Evolutionary conservation across 2,888 invertebrate species (phyloP).

Genomic region (Teleogryllus oceanicus): DNA sequence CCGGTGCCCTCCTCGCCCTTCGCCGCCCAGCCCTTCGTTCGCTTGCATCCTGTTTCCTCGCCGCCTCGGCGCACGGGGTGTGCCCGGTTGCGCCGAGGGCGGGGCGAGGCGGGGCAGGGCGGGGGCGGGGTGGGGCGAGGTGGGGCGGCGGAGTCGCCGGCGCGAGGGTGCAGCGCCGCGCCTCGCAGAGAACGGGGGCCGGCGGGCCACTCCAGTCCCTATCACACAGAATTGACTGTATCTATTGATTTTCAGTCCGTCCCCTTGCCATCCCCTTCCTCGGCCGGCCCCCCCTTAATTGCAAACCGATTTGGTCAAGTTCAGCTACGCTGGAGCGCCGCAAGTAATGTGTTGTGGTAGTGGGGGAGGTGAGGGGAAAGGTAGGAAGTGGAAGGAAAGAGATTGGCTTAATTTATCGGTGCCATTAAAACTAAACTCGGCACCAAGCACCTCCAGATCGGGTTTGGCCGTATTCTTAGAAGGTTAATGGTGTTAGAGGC

Average conservation of each 20-base stretch:
- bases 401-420: slow-evolving; percentile 39
- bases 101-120: neutral
- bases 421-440: slow-evolving; percentile 38
- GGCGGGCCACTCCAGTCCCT: neutral
- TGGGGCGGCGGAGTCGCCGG: neutral
- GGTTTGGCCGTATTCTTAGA: slow-evolving; percentile 28
- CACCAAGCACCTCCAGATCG: slow-evolving; percentile 31
- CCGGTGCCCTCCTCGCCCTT: neutral
- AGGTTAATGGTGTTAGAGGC: slow-evolving; percentile 31
- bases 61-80: neutral
- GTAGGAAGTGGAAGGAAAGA: slow-evolving; percentile 32
- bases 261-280: slow-evolving; percentile 21
- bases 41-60: neutral
- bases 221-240: slow-evolving; percentile 31
- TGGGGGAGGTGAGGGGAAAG: slow-evolving; percentile 24
- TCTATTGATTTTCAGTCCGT: slow-evolving; percentile 36
- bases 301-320: slow-evolving; percentile 39
- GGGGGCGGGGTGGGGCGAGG: neutral
- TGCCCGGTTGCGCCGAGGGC: neutral
- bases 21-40: neutral
- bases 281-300: slow-evolving; percentile 35
- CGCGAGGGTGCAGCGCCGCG: neutral
- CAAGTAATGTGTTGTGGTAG: slow-evolving; percentile 33
- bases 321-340: slow-evolving; percentile 26
- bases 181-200: slow-evolving; percentile 2